Conservation (phyloP, 2,888 invertebrate species). For the Stenchaetothrips biformis region DNA sequence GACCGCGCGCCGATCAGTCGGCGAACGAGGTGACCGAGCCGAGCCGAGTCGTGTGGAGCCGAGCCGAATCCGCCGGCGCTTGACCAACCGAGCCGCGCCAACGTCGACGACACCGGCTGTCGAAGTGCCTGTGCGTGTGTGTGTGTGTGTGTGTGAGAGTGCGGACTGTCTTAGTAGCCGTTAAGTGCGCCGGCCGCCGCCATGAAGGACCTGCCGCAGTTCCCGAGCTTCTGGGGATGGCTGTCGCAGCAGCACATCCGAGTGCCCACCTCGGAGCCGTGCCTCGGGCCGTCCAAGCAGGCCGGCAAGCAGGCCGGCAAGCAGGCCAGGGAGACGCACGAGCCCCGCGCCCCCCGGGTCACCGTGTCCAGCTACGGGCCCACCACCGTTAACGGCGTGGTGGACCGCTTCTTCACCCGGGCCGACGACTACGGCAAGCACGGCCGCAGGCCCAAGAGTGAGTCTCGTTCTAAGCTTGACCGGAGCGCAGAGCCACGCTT, state of each 20-base stretch:
- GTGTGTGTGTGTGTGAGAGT: background rate
- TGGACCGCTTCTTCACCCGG: slow-evolving; percentile 3
- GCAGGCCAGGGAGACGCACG: background rate
- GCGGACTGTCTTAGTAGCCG: background rate
- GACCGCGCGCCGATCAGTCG: slow-evolving; percentile 8
- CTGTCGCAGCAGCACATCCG: slow-evolving; percentile 10
- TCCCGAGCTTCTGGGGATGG: slow-evolving; percentile 10
- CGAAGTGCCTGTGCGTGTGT: background rate
- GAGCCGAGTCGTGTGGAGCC: background rate
- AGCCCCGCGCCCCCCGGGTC: background rate
- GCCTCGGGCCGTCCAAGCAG: background rate
- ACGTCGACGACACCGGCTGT: background rate
- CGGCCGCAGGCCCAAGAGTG: background rate
- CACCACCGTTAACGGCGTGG: background rate
- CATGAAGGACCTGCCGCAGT: slow-evolving; percentile 15
- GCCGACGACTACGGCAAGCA: slow-evolving; percentile 3
- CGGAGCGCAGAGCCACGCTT: too few relatives aligned
- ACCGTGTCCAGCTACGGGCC: slow-evolving; percentile 15
- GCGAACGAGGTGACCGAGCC: background rate
- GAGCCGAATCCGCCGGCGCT: background rate
- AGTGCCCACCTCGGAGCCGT: slow-evolving; percentile 10
- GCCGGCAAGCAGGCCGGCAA: background rate
- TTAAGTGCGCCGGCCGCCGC: background rate
- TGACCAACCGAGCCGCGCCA: background rate
- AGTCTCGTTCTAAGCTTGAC: background rate